Evolutionary conservation across 1,140 invertebrate genomes (phyloP), one percentile per base, ranked within the genome.

Genomic region (Sminthurinus signatus): DNA sequence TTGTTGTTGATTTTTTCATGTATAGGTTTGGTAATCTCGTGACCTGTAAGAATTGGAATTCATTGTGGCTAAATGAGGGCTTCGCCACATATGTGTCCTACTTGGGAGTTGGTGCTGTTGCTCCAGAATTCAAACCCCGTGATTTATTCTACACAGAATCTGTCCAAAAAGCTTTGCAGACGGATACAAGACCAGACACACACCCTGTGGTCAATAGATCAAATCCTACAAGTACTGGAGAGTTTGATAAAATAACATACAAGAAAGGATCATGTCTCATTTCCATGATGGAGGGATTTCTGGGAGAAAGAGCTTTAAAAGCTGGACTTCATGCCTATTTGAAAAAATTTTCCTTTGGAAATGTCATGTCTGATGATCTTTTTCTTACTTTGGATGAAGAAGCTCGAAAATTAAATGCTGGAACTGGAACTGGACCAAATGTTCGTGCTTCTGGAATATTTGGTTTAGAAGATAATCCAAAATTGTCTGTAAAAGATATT

Each of bases 271-370:
- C 84, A 0, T 86, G 85, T 57, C 76, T 94, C 2, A 82, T 94
- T 42, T 76, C 88, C 52, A 93, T 94, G 90, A 78, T 93, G 69
- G 83, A 86, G 62, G 82, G 88, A 63, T 84, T 88, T 28, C 78
- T 91, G 15, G 85, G 87, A 1, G 80, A 84, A 39, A 75, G 82
- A 10, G 78, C 83, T 0, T 92, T 93, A 74, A 80, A 82, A 52
- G 75, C 78, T 14, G 87, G 87, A 44, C 75, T 92, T 12, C 75
- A 80, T 14, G 76, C 79, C 62, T 85, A 86, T 71, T 76, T 88
- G 28, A 75, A 81, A 17, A 23, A 23, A 60, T 39, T 61, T 31
- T 42, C 54, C 0, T 39, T 58, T 14, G 21, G 32, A 19, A 21
- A 46, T 28, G 54, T 43, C 12, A 80, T 81, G 54, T 84, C 87